These are phyloP conservation scores for Acanthurus leucopareius DNA, from an alignment of 2,797 vertebrate species.

Conservation along the genomic window DNA sequence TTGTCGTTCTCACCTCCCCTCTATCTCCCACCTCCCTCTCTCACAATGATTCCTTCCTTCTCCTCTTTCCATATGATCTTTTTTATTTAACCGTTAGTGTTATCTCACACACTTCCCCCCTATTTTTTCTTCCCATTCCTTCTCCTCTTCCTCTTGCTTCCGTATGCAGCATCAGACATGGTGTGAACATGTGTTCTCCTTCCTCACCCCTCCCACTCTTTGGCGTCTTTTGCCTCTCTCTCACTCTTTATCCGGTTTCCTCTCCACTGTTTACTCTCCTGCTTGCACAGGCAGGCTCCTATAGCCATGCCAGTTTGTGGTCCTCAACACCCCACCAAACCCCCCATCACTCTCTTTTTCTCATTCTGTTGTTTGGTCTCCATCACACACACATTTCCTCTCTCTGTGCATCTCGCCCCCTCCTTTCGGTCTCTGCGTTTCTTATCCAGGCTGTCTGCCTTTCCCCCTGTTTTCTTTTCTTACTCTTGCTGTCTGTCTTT, in stretches of 20 bases:
- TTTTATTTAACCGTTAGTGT: constrained; percentile 26
- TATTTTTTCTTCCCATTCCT: constrained; percentile 1
- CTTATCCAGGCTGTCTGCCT: constrained; percentile 34
- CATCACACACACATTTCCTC: constrained; percentile 7
- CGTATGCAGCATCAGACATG: constrained; percentile 9
- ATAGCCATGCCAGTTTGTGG: constrained; percentile 35
- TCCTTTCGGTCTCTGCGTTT: constrained; percentile 19
- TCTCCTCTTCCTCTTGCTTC: constrained; percentile 9
- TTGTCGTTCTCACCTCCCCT: constrained; percentile 38
- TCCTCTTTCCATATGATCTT: constrained; percentile 42
- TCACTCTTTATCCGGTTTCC: constrained; percentile 10
- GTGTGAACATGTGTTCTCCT: constrained; percentile 52
- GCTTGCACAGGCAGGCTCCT: constrained; percentile 30
- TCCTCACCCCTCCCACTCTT: constrained; percentile 49
- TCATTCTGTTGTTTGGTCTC: constrained; percentile 5
- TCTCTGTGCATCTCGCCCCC: not conserved
- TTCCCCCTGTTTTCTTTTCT: constrained; percentile 13
- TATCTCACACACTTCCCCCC: constrained; percentile 23
- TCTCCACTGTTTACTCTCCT: constrained; percentile 18
- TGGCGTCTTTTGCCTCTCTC: constrained; percentile 9
- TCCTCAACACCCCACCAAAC: constrained; percentile 41
- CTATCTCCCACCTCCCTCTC: constrained; percentile 31
- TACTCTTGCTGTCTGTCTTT: constrained; percentile 10
- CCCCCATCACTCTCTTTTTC: constrained; percentile 16
- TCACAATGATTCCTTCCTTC: constrained; percentile 24